A percentile compares a stretch with the other conserved stretches of the same genome.
These are phyloP conservation scores for Raphicerus campestris DNA, from an alignment of 2,113 vertebrate genomes.

Conservation along the genomic window DNA sequence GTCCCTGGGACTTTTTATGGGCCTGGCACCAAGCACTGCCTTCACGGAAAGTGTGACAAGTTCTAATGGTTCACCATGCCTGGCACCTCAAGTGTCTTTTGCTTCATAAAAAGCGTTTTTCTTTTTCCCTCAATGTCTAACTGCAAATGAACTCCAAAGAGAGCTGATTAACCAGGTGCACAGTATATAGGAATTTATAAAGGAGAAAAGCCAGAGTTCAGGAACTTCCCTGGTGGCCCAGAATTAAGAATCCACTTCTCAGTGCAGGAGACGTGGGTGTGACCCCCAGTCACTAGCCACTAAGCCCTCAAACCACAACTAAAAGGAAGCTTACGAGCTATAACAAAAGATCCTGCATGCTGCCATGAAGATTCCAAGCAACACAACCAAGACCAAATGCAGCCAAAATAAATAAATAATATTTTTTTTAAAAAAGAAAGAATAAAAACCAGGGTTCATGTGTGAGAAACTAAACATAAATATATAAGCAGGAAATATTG, in stretches of 20 bases:
- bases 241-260: not conserved
- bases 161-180: not conserved
- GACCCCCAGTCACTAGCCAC: not conserved
- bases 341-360: not conserved
- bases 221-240: not conserved
- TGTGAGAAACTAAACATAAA: not conserved
- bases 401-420: not conserved
- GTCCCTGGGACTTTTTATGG: not conserved
- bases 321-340: not conserved
- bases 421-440: not conserved
- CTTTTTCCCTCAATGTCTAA: not conserved
- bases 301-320: not conserved
- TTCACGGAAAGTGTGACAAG: not conserved
- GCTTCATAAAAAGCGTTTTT: not conserved
- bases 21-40: not conserved
- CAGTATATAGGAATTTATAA: not conserved
- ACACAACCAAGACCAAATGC: not conserved
- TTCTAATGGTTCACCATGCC: not conserved
- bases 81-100: not conserved
- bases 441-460: not conserved
- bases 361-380: not conserved
- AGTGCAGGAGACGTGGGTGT: not conserved
- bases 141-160: not conserved
- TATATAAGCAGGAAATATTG: not conserved
- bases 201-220: not conserved